Base-by-base conservation (phyloP, 2,797 vertebrate species). In the Bufotes viridis region DNA sequence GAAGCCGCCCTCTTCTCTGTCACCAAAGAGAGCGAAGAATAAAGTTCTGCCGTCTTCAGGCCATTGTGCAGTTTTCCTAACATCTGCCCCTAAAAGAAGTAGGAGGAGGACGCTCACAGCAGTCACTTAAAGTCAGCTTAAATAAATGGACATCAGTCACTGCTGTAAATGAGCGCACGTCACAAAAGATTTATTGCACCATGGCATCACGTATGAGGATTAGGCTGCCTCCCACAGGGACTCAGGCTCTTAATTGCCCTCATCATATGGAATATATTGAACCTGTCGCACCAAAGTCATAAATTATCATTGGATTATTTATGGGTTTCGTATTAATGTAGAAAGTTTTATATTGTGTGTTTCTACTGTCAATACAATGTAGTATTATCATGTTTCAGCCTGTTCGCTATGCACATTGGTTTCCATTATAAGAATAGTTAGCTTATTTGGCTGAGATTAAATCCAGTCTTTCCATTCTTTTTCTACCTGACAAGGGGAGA, bases 91-190 rank as follows among this genome's bases (percentile, higher is more conserved):
- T 69, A 78, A 82, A 65, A 86, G 83, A 65, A 74, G 76, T 53
- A 81, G 87, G 78, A 81, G 87, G 87, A 65, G 82, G 78, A 82
- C 14, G 53, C 87, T 57, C 83, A 29, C 83, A 86, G 84, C 58
- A 89, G 84, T 85, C 53, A 84, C 87, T 85, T 88, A 81, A 85
- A 81, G 69, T 65, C 49, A 78, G 69, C 78, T 85, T 69, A 81
- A 80, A 89, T 58, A 86, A 81, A 86, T 67, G 69, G 53, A 76
- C 83, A 89, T 89, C 87, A 72, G 83, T 89, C 87, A 89, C 15
- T 81, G 87, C 53, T 70, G 60, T 88, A 85, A 85, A 81, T 42
- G 51, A 74, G 82, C 34, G 9, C 6, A 85, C 5, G 69, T 42
- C 51, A 88, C 82, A 85, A 81, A 58, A 78, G 83, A 74, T 74